A percentile compares a stretch with the other conserved stretches of the same genome.
Evolutionary conservation across 2,797 vertebrate genomes (phyloP).

Genomic region (Darevskia nairensis): DNA sequence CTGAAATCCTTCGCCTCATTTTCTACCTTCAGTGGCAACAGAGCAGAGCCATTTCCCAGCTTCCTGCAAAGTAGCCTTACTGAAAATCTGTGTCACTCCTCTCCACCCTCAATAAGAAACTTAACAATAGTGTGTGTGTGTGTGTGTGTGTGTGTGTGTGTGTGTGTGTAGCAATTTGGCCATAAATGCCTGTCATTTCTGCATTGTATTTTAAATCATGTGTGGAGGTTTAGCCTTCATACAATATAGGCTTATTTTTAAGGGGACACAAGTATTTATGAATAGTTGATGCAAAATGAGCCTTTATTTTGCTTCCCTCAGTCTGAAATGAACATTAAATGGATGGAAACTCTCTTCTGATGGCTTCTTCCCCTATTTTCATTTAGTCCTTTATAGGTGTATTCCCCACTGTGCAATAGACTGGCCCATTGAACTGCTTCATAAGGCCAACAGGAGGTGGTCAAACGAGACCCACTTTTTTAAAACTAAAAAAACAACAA

Average conservation of each 20-base stretch:
- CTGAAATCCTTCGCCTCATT: neutral
- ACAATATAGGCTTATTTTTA: neutral
- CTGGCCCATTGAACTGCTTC: neutral
- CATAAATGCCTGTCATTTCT: neutral
- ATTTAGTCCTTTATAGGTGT: neutral
- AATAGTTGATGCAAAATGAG: neutral
- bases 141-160: neutral
- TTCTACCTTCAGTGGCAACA: neutral
- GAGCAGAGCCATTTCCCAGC: neutral
- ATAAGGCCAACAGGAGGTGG: neutral
- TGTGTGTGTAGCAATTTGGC: neutral
- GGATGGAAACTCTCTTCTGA: neutral
- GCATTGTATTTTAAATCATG: neutral
- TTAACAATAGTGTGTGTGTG: neutral
- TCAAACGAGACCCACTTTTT: neutral
- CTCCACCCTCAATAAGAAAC: neutral
- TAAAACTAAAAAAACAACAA: neutral
- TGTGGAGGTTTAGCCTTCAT: neutral
- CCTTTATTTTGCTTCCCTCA: neutral
- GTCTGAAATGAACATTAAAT: neutral
- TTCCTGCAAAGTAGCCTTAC: neutral
- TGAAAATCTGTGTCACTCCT: constrained; percentile 1
- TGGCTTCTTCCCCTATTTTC: neutral
- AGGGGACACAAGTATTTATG: constrained; percentile 2
- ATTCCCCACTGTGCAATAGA: neutral